Percentiles rank a stretch among this genome's conserved stretches.
These are phyloP conservation scores for Sciurus vulgaris DNA, from an alignment of 2,797 vertebrate species.

Conservation along the genomic window DNA sequence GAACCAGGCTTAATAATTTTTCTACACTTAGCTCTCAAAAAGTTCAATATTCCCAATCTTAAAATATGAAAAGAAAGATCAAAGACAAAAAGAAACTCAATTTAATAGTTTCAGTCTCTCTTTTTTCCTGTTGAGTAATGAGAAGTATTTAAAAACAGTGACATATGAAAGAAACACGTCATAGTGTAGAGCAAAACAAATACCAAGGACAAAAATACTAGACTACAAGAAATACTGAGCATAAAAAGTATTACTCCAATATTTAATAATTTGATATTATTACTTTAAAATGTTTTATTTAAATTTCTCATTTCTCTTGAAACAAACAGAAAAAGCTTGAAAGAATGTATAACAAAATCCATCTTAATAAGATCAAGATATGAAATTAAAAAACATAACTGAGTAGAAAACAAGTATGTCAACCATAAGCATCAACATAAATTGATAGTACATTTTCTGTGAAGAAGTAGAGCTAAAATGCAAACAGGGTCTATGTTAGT, in stretches of 20 bases:
- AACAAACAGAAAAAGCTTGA: not conserved
- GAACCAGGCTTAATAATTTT: too few species aligned
- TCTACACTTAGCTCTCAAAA: not conserved
- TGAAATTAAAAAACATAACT: not conserved
- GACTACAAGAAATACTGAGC: too few species aligned
- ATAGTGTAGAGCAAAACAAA: not conserved
- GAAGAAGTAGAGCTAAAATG: not conserved
- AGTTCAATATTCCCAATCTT: not conserved
- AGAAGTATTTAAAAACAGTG: constrained; percentile 23
- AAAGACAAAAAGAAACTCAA: not conserved
- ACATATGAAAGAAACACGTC: not conserved
- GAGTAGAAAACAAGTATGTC: not conserved
- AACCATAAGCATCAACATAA: not conserved
- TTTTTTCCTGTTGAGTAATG: not conserved
- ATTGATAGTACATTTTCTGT: not conserved
- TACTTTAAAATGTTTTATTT: not conserved
- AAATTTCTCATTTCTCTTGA: not conserved
- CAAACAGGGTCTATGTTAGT: not conserved
- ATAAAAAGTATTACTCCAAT: too few species aligned
- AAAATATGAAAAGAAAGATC: not conserved
- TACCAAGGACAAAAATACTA: not conserved
- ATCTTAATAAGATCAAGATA: not conserved
- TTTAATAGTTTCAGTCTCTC: not conserved
- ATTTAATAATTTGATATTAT: not conserved
- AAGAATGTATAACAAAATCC: not conserved